Base-by-base conservation (phyloP, 2,888 invertebrate species). In the Malacosoma neustria region DNA sequence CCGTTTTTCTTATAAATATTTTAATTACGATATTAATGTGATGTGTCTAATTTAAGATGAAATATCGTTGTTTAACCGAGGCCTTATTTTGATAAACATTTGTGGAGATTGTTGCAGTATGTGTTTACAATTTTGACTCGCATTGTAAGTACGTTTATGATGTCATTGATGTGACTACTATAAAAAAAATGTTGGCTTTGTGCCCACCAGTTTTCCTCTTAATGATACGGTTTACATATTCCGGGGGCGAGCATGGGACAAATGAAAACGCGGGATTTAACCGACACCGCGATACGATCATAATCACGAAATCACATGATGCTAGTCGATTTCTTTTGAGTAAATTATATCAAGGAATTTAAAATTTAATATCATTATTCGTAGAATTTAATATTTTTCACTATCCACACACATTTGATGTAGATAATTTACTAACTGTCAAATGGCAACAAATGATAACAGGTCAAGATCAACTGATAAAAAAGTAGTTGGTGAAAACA, bases 161-260 rank as follows among this genome's bases (percentile, higher is more conserved):
- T 84, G 84, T 85, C 85, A 85, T 82, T 76, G 69, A 69, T 66
- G 61, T 58, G 68, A 63, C 68, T 73, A 67, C 72, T 70, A 71
- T 74, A 82, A 77, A 82, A 81, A 80, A 69, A 68, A 64, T 70
- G 68, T 82, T 85, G 85, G 84, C 84, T 82, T 72, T 75, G 77
- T 85, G 85, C 85, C 85, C 84, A 84, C 72, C 79, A 72, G 62
- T 80, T 82, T 82, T 75, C 77, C 75, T 75, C 61, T 61, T 69
- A 69, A 66, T 70, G 67, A 69, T 62, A 67, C 56, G 48, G 61
- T 65, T 22, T 22, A 22, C 22, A 22, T 22, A 22, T 22, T 22
- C 5, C 22, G 22, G 22, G 9, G 22, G 2, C 22, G 22, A 22
- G 6, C 9, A 22, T 22, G 22, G 22, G 22, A 22, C 22, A 7